Evolutionary conservation across 2,113 vertebrate genomes (phyloP).

Genomic region (Pelecanoides urinatrix): DNA sequence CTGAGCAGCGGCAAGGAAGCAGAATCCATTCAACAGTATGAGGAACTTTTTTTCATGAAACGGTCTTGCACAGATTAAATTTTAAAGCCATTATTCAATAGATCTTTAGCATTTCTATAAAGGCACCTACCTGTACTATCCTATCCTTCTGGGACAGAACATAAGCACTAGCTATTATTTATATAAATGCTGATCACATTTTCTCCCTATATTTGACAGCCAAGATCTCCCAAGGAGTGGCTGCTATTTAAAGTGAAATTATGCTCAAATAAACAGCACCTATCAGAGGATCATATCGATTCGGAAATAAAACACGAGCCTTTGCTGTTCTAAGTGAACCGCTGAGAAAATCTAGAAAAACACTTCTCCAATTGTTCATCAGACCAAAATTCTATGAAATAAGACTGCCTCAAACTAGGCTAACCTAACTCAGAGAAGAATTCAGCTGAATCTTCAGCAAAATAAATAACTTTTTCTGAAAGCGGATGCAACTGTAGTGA

Average conservation of each 20-base stretch:
- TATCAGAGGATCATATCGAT: not conserved
- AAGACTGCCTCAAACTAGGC: not conserved
- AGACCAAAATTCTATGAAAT: not conserved
- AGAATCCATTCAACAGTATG: not conserved
- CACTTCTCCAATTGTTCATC: not conserved
- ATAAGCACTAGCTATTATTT: not conserved
- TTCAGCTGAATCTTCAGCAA: not conserved
- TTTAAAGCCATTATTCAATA: not conserved
- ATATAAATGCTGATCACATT: not conserved
- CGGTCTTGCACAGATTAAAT: not conserved
- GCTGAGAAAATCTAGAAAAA: not conserved
- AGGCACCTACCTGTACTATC: not conserved
- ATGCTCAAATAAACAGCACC: not conserved
- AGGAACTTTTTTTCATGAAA: not conserved
- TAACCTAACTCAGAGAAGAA: not conserved
- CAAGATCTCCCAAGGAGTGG: not conserved
- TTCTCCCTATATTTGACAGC: not conserved
- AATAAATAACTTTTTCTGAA: not conserved
- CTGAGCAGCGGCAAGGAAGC: not conserved
- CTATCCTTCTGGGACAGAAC: not conserved
- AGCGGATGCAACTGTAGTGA: not conserved
- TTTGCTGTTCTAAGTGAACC: not conserved
- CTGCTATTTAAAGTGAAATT: not conserved
- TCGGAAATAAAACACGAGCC: not conserved
- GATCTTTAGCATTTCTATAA: not conserved